Conservation (phyloP, 2,888 invertebrate species). For the Uloborus plumipes region DNA sequence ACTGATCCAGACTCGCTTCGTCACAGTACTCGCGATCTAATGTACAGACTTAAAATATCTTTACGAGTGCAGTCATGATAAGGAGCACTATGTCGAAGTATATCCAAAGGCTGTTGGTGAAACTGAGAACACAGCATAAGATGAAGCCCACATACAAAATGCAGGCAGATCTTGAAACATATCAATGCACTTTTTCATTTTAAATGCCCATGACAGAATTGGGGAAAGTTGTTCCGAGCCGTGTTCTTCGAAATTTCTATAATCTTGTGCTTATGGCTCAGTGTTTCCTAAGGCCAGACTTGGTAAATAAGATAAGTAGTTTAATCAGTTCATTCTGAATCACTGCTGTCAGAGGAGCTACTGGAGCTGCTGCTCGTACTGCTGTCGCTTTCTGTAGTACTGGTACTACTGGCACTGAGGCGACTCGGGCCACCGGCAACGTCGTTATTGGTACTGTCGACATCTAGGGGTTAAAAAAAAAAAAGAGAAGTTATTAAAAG, state of each 20-base stretch:
- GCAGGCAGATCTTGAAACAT: not conserved
- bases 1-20: not conserved
- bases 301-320: slow-evolving; percentile 21
- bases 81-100: no score
- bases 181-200: not conserved
- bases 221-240: not conserved
- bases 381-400: slow-evolving; percentile 69
- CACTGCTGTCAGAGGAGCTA: slow-evolving; percentile 69
- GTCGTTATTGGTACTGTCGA: slow-evolving; percentile 68
- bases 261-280: slow-evolving; percentile 24
- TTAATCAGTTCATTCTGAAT: slow-evolving; percentile 67
- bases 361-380: slow-evolving; percentile 68
- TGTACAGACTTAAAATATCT: no score
- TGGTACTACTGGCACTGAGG: slow-evolving; percentile 87
- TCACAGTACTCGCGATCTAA: no score
- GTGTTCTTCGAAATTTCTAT: not conserved
- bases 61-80: no score
- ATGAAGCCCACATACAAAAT: no score
- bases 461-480: slow-evolving; percentile 48
- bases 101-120: no score
- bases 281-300: slow-evolving; percentile 37
- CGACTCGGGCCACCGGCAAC: slow-evolving; percentile 78
- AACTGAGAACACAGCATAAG: no score
- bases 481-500: not conserved
- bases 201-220: no score